Conservation (phyloP, 2,113 vertebrate species). For the Trogon melanurus region DNA sequence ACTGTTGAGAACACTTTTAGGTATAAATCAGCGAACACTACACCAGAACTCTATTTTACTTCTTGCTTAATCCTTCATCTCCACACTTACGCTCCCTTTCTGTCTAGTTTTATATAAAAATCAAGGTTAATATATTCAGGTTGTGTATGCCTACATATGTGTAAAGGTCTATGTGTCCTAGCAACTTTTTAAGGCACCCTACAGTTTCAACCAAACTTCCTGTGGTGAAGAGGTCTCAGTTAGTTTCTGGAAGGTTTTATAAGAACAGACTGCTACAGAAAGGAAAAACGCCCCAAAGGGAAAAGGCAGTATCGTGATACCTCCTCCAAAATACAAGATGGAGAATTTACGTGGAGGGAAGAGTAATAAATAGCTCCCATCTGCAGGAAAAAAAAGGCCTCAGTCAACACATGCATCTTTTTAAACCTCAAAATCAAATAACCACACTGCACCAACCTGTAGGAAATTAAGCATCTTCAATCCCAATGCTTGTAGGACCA, state of each 20-base stretch:
- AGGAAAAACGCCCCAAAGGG: background rate
- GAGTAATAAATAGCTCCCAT: background rate
- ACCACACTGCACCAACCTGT: background rate
- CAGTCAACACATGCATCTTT: background rate
- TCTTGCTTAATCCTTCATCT: background rate
- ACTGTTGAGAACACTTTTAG: background rate
- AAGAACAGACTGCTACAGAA: background rate
- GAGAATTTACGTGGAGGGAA: background rate
- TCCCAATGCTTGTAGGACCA: background rate
- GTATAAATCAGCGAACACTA: background rate
- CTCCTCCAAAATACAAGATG: background rate
- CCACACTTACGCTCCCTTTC: background rate
- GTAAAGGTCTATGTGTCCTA: background rate
- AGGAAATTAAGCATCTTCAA: background rate
- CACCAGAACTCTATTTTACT: background rate
- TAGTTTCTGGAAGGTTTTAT: background rate
- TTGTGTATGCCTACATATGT: background rate
- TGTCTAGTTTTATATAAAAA: background rate
- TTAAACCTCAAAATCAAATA: background rate
- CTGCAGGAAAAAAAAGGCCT: background rate
- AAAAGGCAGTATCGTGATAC: background rate
- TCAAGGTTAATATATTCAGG: background rate
- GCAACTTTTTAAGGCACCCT: background rate
- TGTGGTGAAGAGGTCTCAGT: rapidly evolving
- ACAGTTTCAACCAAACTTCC: background rate